phyloP scores from a whole-genome alignment of 2,797 vertebrate genomes.

The Megaceryle alcyon region DNA sequence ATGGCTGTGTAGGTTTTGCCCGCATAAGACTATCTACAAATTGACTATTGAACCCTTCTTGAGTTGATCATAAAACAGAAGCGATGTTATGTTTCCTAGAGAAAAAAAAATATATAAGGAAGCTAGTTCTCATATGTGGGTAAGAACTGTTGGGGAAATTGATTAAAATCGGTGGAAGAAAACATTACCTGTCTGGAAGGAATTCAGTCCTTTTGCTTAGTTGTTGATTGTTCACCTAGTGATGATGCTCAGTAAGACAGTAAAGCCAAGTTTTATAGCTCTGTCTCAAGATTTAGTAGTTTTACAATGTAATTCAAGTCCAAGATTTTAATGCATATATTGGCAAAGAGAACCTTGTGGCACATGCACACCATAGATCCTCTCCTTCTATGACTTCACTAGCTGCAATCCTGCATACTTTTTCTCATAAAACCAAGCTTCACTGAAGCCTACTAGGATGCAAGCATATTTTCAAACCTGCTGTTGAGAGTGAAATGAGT shows the following conservation, averaged over 20 bases:
- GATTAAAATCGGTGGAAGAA: slow-evolving; percentile 21
- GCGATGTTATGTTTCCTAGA: slow-evolving; percentile 7
- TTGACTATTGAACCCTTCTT: slow-evolving; percentile 20
- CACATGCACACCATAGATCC: slow-evolving; percentile 47
- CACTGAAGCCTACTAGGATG: slow-evolving; percentile 25
- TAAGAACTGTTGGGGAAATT: not conserved
- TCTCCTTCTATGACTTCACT: slow-evolving; percentile 61
- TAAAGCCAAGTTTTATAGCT: slow-evolving; percentile 61
- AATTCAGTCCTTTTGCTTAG: slow-evolving; percentile 51
- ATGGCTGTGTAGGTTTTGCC: not conserved
- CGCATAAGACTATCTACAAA: not conserved
- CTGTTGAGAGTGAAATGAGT: not conserved
- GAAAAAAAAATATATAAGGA: not conserved
- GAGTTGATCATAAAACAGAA: not conserved
- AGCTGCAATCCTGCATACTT: slow-evolving; percentile 9
- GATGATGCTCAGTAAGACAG: slow-evolving; percentile 42
- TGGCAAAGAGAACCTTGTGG: slow-evolving; percentile 57
- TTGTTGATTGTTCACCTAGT: slow-evolving; percentile 61
- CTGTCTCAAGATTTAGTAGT: slow-evolving; percentile 58
- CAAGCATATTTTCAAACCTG: slow-evolving; percentile 9
- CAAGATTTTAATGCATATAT: slow-evolving; percentile 64
- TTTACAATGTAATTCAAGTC: slow-evolving; percentile 60
- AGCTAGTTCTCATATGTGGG: not conserved
- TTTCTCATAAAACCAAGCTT: slow-evolving; percentile 27
- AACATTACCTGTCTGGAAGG: slow-evolving; percentile 21